phyloP scores from a whole-genome alignment of 2,113 vertebrate species.

The Ammodytes marinus region DNA sequence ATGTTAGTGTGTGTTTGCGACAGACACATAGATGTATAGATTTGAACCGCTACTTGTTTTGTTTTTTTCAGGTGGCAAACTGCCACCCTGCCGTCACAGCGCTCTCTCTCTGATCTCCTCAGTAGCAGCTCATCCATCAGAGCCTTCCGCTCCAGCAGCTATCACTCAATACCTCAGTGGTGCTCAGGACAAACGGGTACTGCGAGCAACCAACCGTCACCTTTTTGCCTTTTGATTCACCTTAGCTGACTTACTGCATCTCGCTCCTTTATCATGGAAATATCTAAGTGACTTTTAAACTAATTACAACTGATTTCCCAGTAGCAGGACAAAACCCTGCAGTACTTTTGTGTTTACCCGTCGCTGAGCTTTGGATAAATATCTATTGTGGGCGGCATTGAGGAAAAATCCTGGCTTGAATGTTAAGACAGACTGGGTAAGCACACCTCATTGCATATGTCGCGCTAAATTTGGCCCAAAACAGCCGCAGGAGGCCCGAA shows the following conservation, averaged over 20 bases:
- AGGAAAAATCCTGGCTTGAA: slow-evolving; percentile 60
- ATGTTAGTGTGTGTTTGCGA: slow-evolving; percentile 19
- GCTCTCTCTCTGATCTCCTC: slow-evolving; percentile 53
- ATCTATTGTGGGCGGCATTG: slow-evolving; percentile 44
- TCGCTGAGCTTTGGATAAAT: slow-evolving; percentile 34
- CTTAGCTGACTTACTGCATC: slow-evolving; percentile 30
- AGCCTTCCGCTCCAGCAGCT: slow-evolving; percentile 68
- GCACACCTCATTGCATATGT: slow-evolving; percentile 74
- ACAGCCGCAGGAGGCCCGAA: slow-evolving; percentile 45
- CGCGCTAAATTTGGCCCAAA: slow-evolving; percentile 67
- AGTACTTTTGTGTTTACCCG: slow-evolving; percentile 12
- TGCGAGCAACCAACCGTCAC: slow-evolving; percentile 54
- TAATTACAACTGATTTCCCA: background rate
- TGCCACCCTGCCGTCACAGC: slow-evolving; percentile 65
- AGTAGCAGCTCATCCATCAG: slow-evolving; percentile 64
- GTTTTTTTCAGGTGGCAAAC: slow-evolving; percentile 44
- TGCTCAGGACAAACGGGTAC: slow-evolving; percentile 59
- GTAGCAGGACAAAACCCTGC: slow-evolving; percentile 2
- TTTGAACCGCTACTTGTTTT: slow-evolving; percentile 18
- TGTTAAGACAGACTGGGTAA: slow-evolving; percentile 63
- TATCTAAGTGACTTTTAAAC: background rate
- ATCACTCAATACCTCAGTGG: slow-evolving; percentile 75
- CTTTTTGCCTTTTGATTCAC: slow-evolving; percentile 56
- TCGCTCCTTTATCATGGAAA: slow-evolving; percentile 10
- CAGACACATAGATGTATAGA: slow-evolving; percentile 51